A percentile compares a stretch with the other conserved stretches of the same genome.
These are phyloP conservation scores for Cheirogaleus medius DNA, from an alignment of 2,113 vertebrate genomes.

Conservation along the genomic window DNA sequence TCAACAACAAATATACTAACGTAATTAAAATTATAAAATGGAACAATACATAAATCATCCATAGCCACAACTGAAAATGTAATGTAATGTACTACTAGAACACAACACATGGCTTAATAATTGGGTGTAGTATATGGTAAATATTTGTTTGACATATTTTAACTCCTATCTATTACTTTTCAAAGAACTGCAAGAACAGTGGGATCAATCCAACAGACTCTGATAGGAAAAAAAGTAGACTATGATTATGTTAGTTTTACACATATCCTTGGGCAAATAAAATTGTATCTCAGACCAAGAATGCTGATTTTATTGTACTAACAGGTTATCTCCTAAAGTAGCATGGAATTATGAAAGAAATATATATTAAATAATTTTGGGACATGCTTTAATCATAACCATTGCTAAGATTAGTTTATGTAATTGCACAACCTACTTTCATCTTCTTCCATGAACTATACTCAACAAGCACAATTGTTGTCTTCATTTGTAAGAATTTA, in stretches of 20 bases:
- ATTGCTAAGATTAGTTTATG: background rate
- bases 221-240: background rate
- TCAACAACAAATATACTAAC: background rate
- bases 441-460: background rate
- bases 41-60: background rate
- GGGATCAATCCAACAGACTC: background rate
- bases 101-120: background rate
- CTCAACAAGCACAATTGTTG: background rate
- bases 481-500: background rate
- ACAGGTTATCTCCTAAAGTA: background rate
- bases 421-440: background rate
- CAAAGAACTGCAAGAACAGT: background rate
- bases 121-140: background rate
- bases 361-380: background rate
- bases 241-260: background rate
- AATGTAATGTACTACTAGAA: background rate
- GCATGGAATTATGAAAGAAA: background rate
- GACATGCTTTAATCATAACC: background rate
- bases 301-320: background rate
- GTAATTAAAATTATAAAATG: conserved; percentile 5
- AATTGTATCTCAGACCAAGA: background rate
- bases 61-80: background rate
- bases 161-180: background rate
- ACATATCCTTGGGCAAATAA: background rate
- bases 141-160: background rate